Conservation (phyloP, 2,113 vertebrate species). For the Psilopsiagon aurifrons region DNA sequence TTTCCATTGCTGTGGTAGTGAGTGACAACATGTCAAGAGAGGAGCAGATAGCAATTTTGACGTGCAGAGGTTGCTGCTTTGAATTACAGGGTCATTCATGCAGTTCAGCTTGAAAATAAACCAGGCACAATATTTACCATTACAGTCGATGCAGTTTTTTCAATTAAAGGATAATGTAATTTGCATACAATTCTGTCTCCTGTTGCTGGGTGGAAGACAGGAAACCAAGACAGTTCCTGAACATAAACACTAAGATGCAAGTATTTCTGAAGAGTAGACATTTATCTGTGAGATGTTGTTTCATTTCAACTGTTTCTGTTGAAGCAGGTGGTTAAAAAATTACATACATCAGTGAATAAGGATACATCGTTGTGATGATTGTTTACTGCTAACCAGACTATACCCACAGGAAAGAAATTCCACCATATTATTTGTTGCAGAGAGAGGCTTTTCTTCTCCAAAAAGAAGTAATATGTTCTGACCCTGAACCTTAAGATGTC, state of each 20-base stretch:
- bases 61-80: neutral
- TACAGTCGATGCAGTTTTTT: neutral
- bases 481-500: neutral
- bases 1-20: neutral
- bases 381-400: neutral
- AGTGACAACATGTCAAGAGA: neutral
- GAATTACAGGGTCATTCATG: neutral
- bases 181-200: neutral
- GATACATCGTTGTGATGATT: neutral
- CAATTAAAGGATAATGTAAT: neutral
- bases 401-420: neutral
- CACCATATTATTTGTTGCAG: neutral
- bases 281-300: neutral
- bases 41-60: neutral
- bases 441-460: neutral
- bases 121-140: neutral
- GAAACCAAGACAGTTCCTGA: neutral
- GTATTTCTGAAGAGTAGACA: neutral
- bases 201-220: neutral
- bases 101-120: neutral
- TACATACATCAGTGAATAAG: neutral
- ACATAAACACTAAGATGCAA: neutral
- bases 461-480: neutral
- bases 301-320: neutral
- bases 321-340: neutral